Percentiles rank a stretch among this genome's conserved stretches.
phyloP scores from a whole-genome alignment of 2,113 vertebrate species.

The Thermophis baileyi region DNA sequence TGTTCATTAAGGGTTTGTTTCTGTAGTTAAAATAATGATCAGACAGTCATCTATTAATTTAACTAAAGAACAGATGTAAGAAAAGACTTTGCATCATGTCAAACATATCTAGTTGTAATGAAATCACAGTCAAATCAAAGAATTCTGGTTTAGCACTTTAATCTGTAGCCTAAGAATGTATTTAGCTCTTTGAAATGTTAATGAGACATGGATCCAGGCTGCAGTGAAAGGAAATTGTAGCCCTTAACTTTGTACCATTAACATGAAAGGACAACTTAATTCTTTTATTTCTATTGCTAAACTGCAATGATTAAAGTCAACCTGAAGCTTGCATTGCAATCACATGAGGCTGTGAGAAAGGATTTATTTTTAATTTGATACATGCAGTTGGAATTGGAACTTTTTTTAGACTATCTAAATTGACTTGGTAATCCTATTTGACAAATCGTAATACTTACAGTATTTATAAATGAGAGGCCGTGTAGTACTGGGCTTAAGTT shows the following conservation, averaged over 20 bases:
- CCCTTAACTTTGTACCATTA: not conserved
- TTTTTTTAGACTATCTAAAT: slow-evolving; percentile 6
- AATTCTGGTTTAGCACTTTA: slow-evolving; percentile 16
- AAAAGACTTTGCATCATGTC: slow-evolving; percentile 56
- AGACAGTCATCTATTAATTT: slow-evolving; percentile 75
- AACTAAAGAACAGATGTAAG: slow-evolving; percentile 69
- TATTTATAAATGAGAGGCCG: not conserved
- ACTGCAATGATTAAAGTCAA: not conserved
- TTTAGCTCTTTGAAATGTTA: slow-evolving; percentile 44
- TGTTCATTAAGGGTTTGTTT: slow-evolving; percentile 65
- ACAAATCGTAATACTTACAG: not conserved
- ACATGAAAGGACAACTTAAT: slow-evolving; percentile 3
- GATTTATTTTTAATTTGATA: not conserved
- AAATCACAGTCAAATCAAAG: slow-evolving; percentile 38
- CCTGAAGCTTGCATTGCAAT: slow-evolving; percentile 24
- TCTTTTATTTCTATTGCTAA: slow-evolving; percentile 16
- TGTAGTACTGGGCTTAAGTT: not conserved
- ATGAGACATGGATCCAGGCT: not conserved
- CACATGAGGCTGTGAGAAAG: not conserved
- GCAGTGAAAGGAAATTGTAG: slow-evolving; percentile 30
- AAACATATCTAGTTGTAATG: slow-evolving; percentile 43
- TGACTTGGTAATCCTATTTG: not conserved
- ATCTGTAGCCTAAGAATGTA: not conserved
- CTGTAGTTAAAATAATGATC: slow-evolving; percentile 55
- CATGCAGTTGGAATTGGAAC: not conserved